Evolutionary conservation across 1,140 invertebrate genomes (phyloP).

Genomic region (Parasteatoda tepidariorum): DNA sequence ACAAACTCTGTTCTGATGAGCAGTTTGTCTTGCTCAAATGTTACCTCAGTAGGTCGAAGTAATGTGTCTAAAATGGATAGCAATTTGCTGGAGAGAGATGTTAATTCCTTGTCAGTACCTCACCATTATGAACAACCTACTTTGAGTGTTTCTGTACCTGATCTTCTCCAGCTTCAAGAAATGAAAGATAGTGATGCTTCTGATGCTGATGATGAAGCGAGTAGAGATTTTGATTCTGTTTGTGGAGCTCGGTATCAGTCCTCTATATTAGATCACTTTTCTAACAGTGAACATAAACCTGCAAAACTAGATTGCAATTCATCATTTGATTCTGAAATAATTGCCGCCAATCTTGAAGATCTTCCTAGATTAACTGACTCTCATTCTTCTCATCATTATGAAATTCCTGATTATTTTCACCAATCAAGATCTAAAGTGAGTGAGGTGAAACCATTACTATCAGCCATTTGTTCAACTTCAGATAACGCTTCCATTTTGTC

Average conservation of each 20-base stretch:
- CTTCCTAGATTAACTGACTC: not conserved
- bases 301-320: not conserved
- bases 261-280: conserved; percentile 28
- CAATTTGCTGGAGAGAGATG: not conserved
- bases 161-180: conserved; percentile 52
- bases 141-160: conserved; percentile 57
- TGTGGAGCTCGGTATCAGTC: conserved; percentile 29
- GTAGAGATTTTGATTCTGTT: conserved; percentile 79
- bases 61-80: not conserved
- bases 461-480: no score
- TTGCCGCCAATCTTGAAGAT: not conserved
- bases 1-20: conserved; percentile 43
- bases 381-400: not conserved
- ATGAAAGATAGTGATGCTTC: conserved; percentile 76
- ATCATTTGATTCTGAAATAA: conserved; percentile 32
- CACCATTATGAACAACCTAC: conserved; percentile 48
- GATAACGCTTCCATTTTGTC: not conserved
- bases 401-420: not conserved
- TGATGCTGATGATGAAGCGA: conserved; percentile 86
- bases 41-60: conserved; percentile 14
- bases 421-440: not conserved
- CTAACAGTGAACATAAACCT: not conserved
- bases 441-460: conserved; percentile 21
- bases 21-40: conserved; percentile 52
- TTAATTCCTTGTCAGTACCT: not conserved